These are phyloP conservation scores for Ctenomys sociabilis DNA, from an alignment of 2,113 vertebrate genomes.

Conservation along the genomic window DNA sequence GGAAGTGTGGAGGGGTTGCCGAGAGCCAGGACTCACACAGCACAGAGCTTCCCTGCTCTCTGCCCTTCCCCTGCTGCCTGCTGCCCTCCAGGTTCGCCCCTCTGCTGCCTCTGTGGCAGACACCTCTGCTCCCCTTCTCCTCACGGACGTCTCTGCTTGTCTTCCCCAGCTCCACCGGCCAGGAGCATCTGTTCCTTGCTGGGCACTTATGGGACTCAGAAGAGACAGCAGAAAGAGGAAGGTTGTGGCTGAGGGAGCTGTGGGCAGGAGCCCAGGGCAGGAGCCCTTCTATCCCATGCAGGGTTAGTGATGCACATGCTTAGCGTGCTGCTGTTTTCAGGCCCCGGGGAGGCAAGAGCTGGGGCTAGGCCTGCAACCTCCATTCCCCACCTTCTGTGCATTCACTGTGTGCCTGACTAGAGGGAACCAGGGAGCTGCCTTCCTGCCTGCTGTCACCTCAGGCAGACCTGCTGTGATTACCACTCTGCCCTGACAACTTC, in stretches of 20 bases:
- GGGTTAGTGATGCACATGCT: not conserved
- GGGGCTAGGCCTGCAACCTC: not conserved
- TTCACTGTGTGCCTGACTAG: not conserved
- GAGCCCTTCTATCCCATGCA: conserved; percentile 33
- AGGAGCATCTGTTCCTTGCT: not conserved
- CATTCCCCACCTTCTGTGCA: not conserved
- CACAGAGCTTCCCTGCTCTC: not conserved
- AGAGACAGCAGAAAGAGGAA: not conserved
- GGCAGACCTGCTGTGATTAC: not conserved
- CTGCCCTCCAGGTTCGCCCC: not conserved
- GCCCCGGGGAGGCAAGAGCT: not conserved
- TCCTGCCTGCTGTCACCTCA: not conserved
- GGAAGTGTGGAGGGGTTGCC: not conserved
- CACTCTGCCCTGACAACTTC: too few relatives aligned
- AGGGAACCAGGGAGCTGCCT: not conserved
- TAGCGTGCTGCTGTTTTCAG: not conserved
- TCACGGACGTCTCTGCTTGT: not conserved
- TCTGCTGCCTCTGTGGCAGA: not conserved
- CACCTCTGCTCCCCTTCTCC: not conserved
- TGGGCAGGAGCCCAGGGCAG: not conserved
- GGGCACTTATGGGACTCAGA: not conserved
- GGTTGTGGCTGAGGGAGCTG: not conserved
- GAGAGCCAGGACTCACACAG: not conserved
- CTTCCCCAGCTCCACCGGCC: too few relatives aligned
- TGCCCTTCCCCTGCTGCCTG: not conserved